Evolutionary conservation across 2,797 vertebrate genomes (phyloP).

Genomic region (Phalloptychus januarius): DNA sequence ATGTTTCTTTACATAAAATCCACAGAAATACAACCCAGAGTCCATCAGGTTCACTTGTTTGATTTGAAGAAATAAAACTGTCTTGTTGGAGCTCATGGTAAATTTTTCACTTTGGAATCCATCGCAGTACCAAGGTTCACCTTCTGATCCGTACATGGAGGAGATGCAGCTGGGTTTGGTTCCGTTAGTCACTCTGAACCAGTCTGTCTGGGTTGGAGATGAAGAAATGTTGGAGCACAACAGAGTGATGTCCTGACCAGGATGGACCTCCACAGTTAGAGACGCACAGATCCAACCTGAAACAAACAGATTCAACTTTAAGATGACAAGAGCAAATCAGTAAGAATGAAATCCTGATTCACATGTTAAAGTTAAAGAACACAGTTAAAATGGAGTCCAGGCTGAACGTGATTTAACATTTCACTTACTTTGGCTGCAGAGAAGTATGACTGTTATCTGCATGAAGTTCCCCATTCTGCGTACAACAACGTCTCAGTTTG

Average conservation of each 20-base stretch:
- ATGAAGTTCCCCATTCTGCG: conserved; percentile 23
- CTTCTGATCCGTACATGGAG: rapidly evolving
- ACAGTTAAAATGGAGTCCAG: not conserved
- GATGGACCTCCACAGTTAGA: conserved; percentile 22
- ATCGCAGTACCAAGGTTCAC: not conserved
- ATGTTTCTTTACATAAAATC: conserved; percentile 6
- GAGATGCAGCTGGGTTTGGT: conserved; percentile 27
- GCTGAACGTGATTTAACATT: not conserved
- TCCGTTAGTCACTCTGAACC: conserved; percentile 35
- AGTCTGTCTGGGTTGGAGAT: conserved; percentile 12
- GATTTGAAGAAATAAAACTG: conserved; percentile 43
- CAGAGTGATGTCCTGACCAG: conserved; percentile 30
- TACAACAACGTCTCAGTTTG: not conserved
- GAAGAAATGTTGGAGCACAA: conserved; percentile 39
- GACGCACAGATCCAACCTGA: conserved; percentile 19
- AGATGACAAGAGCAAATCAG: not conserved
- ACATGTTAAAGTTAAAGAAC: not conserved
- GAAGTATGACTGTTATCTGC: conserved; percentile 1
- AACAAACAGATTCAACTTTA: conserved; percentile 3
- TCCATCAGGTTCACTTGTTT: conserved; percentile 28
- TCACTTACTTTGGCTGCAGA: conserved; percentile 30
- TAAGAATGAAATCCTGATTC: not conserved
- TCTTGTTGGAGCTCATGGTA: conserved; percentile 25
- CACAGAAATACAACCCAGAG: conserved; percentile 63
- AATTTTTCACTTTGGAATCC: conserved; percentile 31